Evolutionary conservation across 2,797 vertebrate genomes (phyloP).

Genomic region (Phoxinus dragarum): DNA sequence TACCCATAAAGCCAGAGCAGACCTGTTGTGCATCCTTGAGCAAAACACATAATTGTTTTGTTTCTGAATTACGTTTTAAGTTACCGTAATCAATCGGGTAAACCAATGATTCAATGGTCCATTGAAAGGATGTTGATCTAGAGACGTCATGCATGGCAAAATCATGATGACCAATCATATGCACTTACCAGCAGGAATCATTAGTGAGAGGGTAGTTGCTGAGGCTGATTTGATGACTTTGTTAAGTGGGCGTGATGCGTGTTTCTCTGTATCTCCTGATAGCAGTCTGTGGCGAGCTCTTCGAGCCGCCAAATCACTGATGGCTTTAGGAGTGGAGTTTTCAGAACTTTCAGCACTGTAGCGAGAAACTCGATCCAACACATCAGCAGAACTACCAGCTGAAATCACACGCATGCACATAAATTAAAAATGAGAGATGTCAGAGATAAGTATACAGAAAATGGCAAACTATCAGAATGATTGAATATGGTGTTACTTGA

Average conservation of each 20-base stretch:
- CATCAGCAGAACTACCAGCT: slow-evolving; percentile 82
- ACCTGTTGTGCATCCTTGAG: not conserved
- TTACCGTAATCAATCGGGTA: not conserved
- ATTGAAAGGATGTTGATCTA: not conserved
- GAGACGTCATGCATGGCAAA: not conserved
- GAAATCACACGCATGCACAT: slow-evolving; percentile 55
- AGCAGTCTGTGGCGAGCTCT: slow-evolving; percentile 94
- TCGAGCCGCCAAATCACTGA: slow-evolving; percentile 93
- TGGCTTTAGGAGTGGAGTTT: slow-evolving; percentile 87
- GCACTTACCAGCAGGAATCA: slow-evolving; percentile 91
- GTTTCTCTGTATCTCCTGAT: slow-evolving; percentile 91
- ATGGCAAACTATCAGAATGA: not conserved
- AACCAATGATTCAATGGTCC: not conserved
- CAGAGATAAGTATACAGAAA: not conserved
- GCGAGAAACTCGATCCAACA: slow-evolving; percentile 73
- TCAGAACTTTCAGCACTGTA: slow-evolving; percentile 76
- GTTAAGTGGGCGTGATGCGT: slow-evolving; percentile 85
- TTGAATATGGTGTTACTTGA: not conserved
- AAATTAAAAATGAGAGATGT: not conserved
- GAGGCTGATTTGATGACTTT: slow-evolving; percentile 99
- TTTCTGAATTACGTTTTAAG: not conserved
- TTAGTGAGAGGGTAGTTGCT: slow-evolving; percentile 92
- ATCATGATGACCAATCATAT: not conserved
- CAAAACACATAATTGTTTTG: no score
- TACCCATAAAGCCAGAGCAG: not conserved